Conservation (phyloP, 1,140 invertebrate genomes). For the Tenebrio molitor region DNA sequence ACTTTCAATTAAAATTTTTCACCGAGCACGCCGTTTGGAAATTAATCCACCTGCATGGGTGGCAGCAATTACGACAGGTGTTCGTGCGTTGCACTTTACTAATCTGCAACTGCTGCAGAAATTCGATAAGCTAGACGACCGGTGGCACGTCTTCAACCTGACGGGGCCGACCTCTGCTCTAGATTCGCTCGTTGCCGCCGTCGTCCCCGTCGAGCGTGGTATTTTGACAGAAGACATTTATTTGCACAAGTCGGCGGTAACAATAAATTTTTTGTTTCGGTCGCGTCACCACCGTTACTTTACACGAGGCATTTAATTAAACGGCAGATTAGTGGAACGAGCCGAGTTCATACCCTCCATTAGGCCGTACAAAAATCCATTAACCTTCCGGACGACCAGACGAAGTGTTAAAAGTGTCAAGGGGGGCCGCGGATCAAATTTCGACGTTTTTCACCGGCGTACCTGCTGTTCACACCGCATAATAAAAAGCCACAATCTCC, state of each 20-base stretch:
- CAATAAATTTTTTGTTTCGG: constrained; percentile 1
- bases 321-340: not conserved
- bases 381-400: too few relatives aligned
- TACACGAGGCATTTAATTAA: not conserved
- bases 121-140: constrained; percentile 4
- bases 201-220: too few relatives aligned
- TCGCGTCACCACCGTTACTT: not conserved
- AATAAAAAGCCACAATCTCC: constrained; percentile 18
- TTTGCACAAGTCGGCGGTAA: not conserved
- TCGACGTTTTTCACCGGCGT: not conserved
- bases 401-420: constrained; percentile 27
- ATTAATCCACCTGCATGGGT: not conserved
- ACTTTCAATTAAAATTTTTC: too few relatives aligned
- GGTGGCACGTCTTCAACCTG: constrained; percentile 12
- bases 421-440: not conserved
- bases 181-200: constrained; percentile 4
- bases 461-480: constrained; percentile 33
- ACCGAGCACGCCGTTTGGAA: too few relatives aligned
- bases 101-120: constrained; percentile 29
- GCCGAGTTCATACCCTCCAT: too few relatives aligned
- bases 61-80: constrained; percentile 11
- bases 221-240: too few relatives aligned
- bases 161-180: not conserved
- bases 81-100: too few relatives aligned
- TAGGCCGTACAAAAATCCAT: too few relatives aligned